phyloP scores from a whole-genome alignment of 2,797 vertebrate species.

The Columba guinea region DNA sequence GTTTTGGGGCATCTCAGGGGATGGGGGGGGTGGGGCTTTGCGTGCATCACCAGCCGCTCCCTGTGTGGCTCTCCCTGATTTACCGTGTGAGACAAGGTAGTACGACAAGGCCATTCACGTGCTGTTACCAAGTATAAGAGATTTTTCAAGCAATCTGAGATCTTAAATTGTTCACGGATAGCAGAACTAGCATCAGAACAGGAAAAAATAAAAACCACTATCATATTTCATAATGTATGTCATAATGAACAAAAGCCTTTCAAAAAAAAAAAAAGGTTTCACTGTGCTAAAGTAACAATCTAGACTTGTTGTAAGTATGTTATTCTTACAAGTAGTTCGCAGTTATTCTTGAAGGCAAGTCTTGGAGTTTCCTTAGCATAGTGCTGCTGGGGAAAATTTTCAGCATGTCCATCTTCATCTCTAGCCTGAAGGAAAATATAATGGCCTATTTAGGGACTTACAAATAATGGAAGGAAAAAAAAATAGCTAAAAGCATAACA shows the following conservation, averaged over 20 bases:
- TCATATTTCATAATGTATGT: constrained; percentile 80
- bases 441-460: constrained; percentile 99
- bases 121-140: constrained; percentile 75
- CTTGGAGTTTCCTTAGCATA: constrained; percentile 99
- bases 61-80: constrained; percentile 37
- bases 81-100: constrained; percentile 49
- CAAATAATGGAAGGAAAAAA: constrained; percentile 87
- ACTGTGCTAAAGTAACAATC: constrained; percentile 88
- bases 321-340: constrained; percentile 99
- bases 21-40: neutral
- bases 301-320: constrained; percentile 92
- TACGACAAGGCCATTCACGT: constrained; percentile 71
- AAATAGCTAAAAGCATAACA: constrained; percentile 84
- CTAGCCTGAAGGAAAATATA: constrained; percentile 99
- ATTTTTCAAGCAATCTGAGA: constrained; percentile 76
- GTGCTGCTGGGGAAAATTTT: constrained; percentile 98
- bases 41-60: constrained; percentile 52
- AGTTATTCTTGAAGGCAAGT: constrained; percentile 99
- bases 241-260: constrained; percentile 80
- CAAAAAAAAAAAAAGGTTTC: constrained; percentile 71
- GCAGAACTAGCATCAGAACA: constrained; percentile 80
- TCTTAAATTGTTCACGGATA: constrained; percentile 77
- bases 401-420: constrained; percentile 99
- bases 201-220: constrained; percentile 41
- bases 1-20: neutral